phyloP scores from a whole-genome alignment of 2,797 vertebrate species.

The Podarcis siculus region DNA sequence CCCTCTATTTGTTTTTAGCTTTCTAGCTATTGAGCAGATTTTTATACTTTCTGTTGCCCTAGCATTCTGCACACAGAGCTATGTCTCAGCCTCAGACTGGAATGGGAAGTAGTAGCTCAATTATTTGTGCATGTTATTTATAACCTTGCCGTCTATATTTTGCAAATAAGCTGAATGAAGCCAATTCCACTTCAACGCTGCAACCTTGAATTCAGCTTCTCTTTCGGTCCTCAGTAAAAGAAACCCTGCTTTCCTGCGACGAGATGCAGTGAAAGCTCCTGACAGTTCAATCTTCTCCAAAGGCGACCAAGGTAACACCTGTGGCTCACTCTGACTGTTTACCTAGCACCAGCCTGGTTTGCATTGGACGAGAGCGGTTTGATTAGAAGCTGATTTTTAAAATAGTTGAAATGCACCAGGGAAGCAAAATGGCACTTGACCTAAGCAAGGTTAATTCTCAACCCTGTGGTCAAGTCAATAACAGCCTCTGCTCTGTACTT shows the following conservation, averaged over 20 bases:
- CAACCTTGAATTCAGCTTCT: conserved; percentile 68
- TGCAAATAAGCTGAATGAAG: conserved; percentile 68
- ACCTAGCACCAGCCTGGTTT: conserved; percentile 22
- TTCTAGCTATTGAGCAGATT: conserved; percentile 26
- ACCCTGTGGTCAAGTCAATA: conserved; percentile 5
- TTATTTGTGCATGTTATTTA: conserved; percentile 27
- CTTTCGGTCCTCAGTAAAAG: conserved; percentile 58
- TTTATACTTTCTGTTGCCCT: conserved; percentile 31
- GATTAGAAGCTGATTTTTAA: background rate
- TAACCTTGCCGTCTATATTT: conserved; percentile 41
- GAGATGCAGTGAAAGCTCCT: background rate
- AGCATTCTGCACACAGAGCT: conserved; percentile 37
- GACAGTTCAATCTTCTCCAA: conserved; percentile 45
- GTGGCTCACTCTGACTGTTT: conserved; percentile 24
- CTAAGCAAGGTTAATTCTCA: conserved; percentile 9
- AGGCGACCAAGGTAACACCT: conserved; percentile 45
- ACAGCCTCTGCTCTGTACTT: background rate
- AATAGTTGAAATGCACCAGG: background rate
- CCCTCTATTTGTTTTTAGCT: conserved; percentile 13
- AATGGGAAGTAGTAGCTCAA: conserved; percentile 46
- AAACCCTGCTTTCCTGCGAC: conserved; percentile 47
- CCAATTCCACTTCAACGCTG: conserved; percentile 69
- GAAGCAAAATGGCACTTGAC: conserved; percentile 23
- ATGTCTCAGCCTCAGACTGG: conserved; percentile 28
- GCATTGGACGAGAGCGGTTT: background rate